These are phyloP conservation scores for Drosophila fulvimacula DNA, from an alignment of 2,888 invertebrate species.

Conservation along the genomic window DNA sequence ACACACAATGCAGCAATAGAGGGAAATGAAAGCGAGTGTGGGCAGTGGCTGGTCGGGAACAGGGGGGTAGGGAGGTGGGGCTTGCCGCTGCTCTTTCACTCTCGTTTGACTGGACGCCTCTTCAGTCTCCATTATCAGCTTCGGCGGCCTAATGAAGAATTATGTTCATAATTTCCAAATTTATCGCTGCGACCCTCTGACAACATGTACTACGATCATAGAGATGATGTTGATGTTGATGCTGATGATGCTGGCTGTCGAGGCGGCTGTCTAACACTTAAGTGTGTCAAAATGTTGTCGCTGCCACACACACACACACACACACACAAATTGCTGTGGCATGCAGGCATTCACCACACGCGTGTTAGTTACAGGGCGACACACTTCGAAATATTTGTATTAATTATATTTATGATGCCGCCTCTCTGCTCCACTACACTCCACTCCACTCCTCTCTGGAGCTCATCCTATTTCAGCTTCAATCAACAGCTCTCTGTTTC, in stretches of 20 bases:
- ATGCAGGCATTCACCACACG: slow-evolving; percentile 58
- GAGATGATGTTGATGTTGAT: slow-evolving; percentile 54
- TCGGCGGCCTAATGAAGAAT: slow-evolving; percentile 78
- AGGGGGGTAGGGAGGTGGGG: not conserved
- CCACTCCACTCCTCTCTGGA: slow-evolving; percentile 4
- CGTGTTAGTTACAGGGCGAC: slow-evolving; percentile 66
- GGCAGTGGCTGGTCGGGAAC: slow-evolving; percentile 44
- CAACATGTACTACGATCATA: slow-evolving; percentile 35
- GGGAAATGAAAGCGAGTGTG: slow-evolving; percentile 51
- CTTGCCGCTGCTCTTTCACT: slow-evolving; percentile 32
- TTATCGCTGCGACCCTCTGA: slow-evolving; percentile 69
- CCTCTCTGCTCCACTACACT: slow-evolving; percentile 1
- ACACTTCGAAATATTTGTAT: slow-evolving; percentile 38
- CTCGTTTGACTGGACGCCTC: slow-evolving; percentile 52
- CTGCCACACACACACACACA: slow-evolving; percentile 49
- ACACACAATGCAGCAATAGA: slow-evolving; percentile 11
- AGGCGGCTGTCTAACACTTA: slow-evolving; percentile 66
- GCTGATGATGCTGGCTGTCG: slow-evolving; percentile 66
- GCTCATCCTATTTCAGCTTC: slow-evolving; percentile 28
- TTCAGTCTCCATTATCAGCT: slow-evolving; percentile 67
- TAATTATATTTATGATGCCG: slow-evolving; percentile 58
- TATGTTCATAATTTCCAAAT: slow-evolving; percentile 81
- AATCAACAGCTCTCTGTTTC: slow-evolving; percentile 25
- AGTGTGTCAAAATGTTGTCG: slow-evolving; percentile 81
- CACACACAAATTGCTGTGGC: slow-evolving; percentile 62